Conservation (phyloP, 2,888 invertebrate genomes). For the Prostheceraeus crozeri region DNA sequence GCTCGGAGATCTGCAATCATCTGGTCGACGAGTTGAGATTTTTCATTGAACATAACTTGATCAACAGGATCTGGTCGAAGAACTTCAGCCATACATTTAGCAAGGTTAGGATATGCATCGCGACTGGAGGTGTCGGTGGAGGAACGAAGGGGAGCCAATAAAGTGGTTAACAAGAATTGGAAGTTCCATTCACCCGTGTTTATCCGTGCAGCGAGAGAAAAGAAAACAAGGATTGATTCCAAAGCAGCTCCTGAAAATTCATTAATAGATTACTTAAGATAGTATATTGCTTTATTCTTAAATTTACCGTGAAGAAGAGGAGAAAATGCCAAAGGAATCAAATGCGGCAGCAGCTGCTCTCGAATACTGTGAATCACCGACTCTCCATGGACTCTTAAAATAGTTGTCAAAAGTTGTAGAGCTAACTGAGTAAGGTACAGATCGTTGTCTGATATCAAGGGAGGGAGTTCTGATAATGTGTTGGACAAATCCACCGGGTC, state of each 20-base stretch:
- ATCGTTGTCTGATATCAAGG: constrained; percentile 83
- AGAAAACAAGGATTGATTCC: constrained; percentile 78
- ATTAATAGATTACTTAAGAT: too few relatives aligned
- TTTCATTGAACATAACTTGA: too few relatives aligned
- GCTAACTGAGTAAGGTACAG: constrained; percentile 78
- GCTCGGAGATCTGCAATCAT: too few relatives aligned
- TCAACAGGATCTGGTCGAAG: too few relatives aligned
- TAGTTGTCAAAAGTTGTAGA: background rate
- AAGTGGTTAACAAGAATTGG: background rate
- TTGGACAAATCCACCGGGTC: too few relatives aligned
- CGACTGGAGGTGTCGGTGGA: background rate
- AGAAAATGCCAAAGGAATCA: constrained; percentile 41
- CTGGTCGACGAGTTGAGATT: too few relatives aligned
- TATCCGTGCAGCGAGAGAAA: constrained; percentile 53
- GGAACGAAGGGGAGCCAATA: constrained; percentile 5
- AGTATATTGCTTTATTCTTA: too few relatives aligned
- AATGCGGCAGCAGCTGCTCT: constrained; percentile 65
- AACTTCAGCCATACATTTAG: constrained; percentile 17
- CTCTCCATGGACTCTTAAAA: background rate
- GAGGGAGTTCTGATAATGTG: constrained; percentile 82
- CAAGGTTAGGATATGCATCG: constrained; percentile 23
- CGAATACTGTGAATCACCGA: constrained; percentile 61
- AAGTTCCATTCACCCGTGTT: background rate
- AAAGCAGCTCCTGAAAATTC: constrained; percentile 85
- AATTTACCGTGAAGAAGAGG: constrained; percentile 60